Conservation (phyloP, 2,888 invertebrate species). For the Pyrrhosoma nymphula region DNA sequence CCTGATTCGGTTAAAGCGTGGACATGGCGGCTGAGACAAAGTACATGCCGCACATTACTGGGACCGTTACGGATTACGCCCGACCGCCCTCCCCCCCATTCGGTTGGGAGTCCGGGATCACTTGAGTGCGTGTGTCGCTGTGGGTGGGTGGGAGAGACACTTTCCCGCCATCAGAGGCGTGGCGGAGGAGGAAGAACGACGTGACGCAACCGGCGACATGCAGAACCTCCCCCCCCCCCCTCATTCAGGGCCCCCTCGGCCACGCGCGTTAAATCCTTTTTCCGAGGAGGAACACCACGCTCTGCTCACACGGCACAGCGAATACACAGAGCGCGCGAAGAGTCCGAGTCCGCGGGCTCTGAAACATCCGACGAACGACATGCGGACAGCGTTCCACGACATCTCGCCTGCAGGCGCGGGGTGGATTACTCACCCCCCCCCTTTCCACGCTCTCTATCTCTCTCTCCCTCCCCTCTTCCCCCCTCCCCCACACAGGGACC, state of each 20-base stretch:
- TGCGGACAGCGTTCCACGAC: slow-evolving; percentile 63
- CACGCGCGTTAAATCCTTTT: slow-evolving; percentile 52
- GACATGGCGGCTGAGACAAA: slow-evolving; percentile 5
- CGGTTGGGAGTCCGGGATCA: not conserved
- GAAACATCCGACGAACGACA: slow-evolving; percentile 61
- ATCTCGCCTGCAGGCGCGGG: slow-evolving; percentile 42
- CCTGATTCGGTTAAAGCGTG: not conserved
- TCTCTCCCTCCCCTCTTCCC: not conserved
- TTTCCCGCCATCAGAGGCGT: not conserved
- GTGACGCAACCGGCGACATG: slow-evolving; percentile 30
- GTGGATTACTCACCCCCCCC: not conserved
- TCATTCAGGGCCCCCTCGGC: no score
- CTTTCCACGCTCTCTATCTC: not conserved
- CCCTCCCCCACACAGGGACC: not conserved
- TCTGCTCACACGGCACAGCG: not conserved
- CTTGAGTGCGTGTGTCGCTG: not conserved
- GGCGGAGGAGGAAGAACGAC: not conserved
- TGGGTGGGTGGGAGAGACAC: not conserved
- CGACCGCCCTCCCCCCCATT: not conserved
- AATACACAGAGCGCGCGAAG: not conserved
- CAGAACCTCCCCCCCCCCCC: not conserved
- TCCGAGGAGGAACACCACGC: not conserved
- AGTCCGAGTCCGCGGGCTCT: slow-evolving; percentile 37
- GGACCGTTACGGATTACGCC: not conserved
- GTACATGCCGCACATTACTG: not conserved